Evolutionary conservation across 2,113 vertebrate species (phyloP), one percentile per base, ranked within the genome.

Genomic region (Physeter macrocephalus): DNA sequence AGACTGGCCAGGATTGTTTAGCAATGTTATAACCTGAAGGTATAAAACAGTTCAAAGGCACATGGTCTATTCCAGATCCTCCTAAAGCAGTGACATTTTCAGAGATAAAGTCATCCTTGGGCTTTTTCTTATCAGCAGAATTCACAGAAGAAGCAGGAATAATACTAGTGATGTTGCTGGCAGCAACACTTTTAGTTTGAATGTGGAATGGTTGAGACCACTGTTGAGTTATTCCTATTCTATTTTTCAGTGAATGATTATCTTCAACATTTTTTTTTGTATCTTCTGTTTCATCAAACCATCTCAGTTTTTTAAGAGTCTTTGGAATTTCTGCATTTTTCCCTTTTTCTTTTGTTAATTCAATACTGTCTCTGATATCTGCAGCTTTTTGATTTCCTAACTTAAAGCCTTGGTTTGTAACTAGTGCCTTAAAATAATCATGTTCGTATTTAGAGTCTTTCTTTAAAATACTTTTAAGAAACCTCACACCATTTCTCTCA

Each of bases 391-490:
- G 98, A 96, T 98, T 98, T 89, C 98, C 98, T 96, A 98, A 99
- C 80, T 87, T 96, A 62, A 98, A 97, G 85, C 96, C 91, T 2
- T 95, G 98, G 64, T 98, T 98, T 17, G 83, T 92, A 86, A 98
- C 88, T 41, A 97, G 21, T 81, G 97, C 69, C 36, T 98, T 95
- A 39, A 96, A 61, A 93, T 97, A 88, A 88, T 89, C 80, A 27
- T 97, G 95, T 80, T 98, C 95, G 72, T 98, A 98, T 90, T 99
- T 99, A 83, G 99, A 98, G 46, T 98, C 97, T 82, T 99, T 99
- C 97, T 99, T 99, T 94, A 99, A 99, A 96, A 99, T 99, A 85
- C 99, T 99, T 98, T 99, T 99, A 39, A 99, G 75, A 69, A 99
- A 97, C 59, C 83, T 98, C 5, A 52, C 97, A 97, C 97, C 98